A percentile compares a stretch with the other conserved stretches of the same genome.
These are phyloP conservation scores for Brachionus angularis DNA, from an alignment of 1,140 invertebrate species.

Conservation along the genomic window DNA sequence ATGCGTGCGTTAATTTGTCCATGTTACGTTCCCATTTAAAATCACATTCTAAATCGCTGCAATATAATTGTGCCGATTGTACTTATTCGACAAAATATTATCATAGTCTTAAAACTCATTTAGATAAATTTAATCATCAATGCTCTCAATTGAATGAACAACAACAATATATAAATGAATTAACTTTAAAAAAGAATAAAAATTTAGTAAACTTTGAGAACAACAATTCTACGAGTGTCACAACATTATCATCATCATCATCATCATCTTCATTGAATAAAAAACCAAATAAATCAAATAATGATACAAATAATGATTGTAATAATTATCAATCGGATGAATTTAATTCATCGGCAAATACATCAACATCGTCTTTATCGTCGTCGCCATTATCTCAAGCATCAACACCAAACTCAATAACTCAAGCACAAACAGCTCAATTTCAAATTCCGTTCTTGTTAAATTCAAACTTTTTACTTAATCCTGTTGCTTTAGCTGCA, in stretches of 20 bases:
- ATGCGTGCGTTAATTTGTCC: slow-evolving; percentile 89
- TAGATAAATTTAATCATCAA: slow-evolving; percentile 82
- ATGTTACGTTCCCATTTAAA: slow-evolving; percentile 99
- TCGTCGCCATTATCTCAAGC: slow-evolving; percentile 12
- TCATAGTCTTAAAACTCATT: slow-evolving; percentile 89
- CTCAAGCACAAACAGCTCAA: too few species aligned
- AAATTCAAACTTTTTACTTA: not conserved
- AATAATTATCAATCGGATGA: too few species aligned
- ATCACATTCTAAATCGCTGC: slow-evolving; percentile 92
- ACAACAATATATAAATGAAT: too few species aligned
- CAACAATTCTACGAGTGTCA: too few species aligned
- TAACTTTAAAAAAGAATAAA: too few species aligned
- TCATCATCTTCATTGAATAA: too few species aligned
- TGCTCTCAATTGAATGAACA: not conserved
- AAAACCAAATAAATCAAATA: too few species aligned
- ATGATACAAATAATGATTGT: too few species aligned
- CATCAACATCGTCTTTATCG: not conserved
- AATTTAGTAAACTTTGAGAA: too few species aligned
- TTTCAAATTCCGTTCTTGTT: not conserved
- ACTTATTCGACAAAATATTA: slow-evolving; percentile 97
- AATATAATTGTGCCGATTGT: slow-evolving; percentile 88
- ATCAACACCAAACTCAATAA: not conserved
- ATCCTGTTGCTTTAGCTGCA: not conserved
- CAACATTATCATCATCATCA: too few species aligned
- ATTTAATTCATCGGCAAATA: not conserved